These are phyloP conservation scores for Watsonalla binaria DNA, from an alignment of 2,888 invertebrate genomes.

Conservation along the genomic window DNA sequence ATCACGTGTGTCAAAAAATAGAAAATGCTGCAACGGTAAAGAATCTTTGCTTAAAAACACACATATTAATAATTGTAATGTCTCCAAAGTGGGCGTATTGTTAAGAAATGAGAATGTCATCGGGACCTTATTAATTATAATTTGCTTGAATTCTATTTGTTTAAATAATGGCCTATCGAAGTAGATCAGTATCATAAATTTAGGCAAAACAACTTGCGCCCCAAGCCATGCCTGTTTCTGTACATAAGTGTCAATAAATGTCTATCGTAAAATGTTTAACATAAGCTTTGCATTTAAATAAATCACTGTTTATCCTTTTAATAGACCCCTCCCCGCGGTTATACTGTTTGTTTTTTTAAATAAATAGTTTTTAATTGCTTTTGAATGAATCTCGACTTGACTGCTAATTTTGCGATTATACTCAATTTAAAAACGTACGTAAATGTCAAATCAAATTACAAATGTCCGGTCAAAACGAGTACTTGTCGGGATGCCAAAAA, in stretches of 20 bases:
- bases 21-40: constrained; percentile 14
- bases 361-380: no score
- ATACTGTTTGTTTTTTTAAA: no score
- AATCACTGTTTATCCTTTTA: not conserved
- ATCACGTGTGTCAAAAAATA: constrained; percentile 23
- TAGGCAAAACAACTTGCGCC: not conserved
- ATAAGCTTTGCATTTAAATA: not conserved
- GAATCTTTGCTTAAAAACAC: constrained; percentile 27
- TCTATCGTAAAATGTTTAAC: not conserved
- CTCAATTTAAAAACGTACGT: not conserved
- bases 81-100: constrained; percentile 25
- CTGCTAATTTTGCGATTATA: not conserved
- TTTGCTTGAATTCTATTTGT: constrained; percentile 19
- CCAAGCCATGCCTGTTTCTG: not conserved
- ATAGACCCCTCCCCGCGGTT: no score
- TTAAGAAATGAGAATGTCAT: constrained; percentile 28
- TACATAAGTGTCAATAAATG: not conserved
- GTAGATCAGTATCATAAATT: constrained; percentile 3
- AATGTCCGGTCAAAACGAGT: constrained; percentile 13
- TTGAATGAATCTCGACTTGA: no score
- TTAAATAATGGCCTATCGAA: not conserved
- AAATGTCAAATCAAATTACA: constrained; percentile 9
- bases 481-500: constrained; percentile 19
- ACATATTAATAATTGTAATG: constrained; percentile 19
- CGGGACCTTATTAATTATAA: constrained; percentile 20